Percentiles rank a stretch among this genome's conserved stretches.
phyloP scores from a whole-genome alignment of 1,140 invertebrate species.

The Drosophila albomicans region DNA sequence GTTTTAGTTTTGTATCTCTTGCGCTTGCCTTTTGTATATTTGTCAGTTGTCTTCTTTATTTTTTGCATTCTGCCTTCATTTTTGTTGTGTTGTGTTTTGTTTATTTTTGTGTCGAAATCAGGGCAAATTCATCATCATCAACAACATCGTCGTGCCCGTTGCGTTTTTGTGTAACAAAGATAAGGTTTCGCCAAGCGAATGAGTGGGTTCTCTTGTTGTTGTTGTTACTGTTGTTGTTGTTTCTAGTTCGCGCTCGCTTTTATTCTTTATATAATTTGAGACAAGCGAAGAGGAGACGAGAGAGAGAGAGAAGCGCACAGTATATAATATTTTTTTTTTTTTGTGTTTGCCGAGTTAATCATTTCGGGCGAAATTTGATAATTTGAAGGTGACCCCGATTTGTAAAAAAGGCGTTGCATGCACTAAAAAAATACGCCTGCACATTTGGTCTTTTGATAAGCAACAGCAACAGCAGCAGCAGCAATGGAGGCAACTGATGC shows the following conservation, averaged over 20 bases:
- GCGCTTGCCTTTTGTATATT: not conserved
- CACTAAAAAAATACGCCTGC: conserved; percentile 44
- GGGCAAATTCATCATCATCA: conserved; percentile 82
- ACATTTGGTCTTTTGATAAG: conserved; percentile 69
- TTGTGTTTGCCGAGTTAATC: conserved; percentile 78
- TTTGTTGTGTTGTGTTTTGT: conserved; percentile 50
- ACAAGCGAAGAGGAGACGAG: conserved; percentile 26
- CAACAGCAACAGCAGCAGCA: conserved; percentile 23
- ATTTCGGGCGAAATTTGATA: conserved; percentile 82
- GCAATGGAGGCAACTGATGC: conserved; percentile 38
- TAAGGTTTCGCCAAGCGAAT: conserved; percentile 70
- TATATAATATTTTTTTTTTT: conserved; percentile 31
- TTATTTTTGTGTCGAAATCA: conserved; percentile 82
- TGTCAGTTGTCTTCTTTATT: conserved; percentile 14
- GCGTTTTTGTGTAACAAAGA: conserved; percentile 74
- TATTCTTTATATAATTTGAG: conserved; percentile 73
- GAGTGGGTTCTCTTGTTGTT: conserved; percentile 58
- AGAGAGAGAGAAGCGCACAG: not conserved
- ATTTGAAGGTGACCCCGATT: conserved; percentile 81
- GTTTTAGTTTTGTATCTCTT: conserved; percentile 40
- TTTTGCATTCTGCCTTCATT: conserved; percentile 23
- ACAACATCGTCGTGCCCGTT: conserved; percentile 76
- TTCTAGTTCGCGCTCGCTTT: conserved; percentile 49
- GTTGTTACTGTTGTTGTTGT: conserved; percentile 42
- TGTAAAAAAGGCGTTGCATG: conserved; percentile 53